Base-by-base conservation (phyloP, 2,888 invertebrate genomes). In the Drosophila quinaria region DNA sequence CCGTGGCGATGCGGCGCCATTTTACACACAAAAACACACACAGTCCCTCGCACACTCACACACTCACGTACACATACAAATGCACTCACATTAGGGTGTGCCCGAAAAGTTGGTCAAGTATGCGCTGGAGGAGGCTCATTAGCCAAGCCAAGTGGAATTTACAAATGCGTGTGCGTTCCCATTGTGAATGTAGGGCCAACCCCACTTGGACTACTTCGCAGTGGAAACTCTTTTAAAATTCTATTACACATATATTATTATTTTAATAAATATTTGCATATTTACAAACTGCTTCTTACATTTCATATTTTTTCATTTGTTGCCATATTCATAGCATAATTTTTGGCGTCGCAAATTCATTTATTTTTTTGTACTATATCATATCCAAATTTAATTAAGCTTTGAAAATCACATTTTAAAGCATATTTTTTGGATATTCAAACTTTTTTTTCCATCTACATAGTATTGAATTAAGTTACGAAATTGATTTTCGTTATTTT, bases 31-130 rank as follows among this genome's bases (percentile, higher is more conserved):
- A 15, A 62, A 37, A 62, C 56, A 44, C 67, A 60, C 61, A 58
- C 55, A 47, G 54, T 44, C 44, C n/a, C 51, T 19, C 41, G 6
- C 41, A 8, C 19, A 22, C 17, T 35, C 31, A 25, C 25, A 25
- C 22, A 19, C 29, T 9, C 50, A 2, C 60, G 49, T 44, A 29
- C 15, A 35, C 59, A 22, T 29, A 3, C 19, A n/a, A n/a, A 22
- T 15, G 35, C 31, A 54, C n/a, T 25, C 31, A 39, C 74, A 81
- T 78, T 84, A 68, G 86, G 86, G 80, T 82, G 83, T 61, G 76
- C 75, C 86, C 87, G 33, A 80, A 85, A 81, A 70, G 77, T 77
- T 77, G 77, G 77, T 77, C 77, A 77, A 80, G 77, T 77, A 70
- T 67, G 62, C 22, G 63, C 70, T 56, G 65, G 25, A 70, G 64